These are phyloP conservation scores for Lasius fuliginosus DNA, from an alignment of 2,888 invertebrate species.

Conservation along the genomic window DNA sequence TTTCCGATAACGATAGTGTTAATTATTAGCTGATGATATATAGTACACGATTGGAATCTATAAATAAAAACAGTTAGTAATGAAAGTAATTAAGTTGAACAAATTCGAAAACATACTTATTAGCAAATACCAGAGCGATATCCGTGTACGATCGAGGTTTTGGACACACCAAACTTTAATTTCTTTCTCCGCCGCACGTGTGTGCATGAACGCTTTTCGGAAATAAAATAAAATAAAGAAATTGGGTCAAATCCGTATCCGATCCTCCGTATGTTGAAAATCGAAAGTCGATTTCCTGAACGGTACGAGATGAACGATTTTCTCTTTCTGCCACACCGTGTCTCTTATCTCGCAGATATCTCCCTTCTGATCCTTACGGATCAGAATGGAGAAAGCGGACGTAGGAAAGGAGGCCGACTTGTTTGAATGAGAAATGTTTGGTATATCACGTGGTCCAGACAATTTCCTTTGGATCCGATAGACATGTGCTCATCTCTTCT, in stretches of 20 bases:
- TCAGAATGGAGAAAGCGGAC: slow-evolving; percentile 81
- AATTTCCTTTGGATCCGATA: slow-evolving; percentile 66
- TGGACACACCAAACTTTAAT: slow-evolving; percentile 57
- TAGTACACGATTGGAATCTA: neutral
- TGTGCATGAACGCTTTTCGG: slow-evolving; percentile 21
- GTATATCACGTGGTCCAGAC: slow-evolving; percentile 54
- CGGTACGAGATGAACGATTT: slow-evolving; percentile 46
- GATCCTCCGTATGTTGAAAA: slow-evolving; percentile 64
- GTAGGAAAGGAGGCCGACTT: slow-evolving; percentile 79
- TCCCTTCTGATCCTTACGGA: slow-evolving; percentile 70
- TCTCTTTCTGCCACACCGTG: slow-evolving; percentile 53
- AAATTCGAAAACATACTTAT: slow-evolving; percentile 19
- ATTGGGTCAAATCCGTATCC: slow-evolving; percentile 65
- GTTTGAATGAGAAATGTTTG: slow-evolving; percentile 78
- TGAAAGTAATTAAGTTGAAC: neutral
- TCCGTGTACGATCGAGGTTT: slow-evolving; percentile 54
- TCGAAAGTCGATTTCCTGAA: slow-evolving; percentile 72
- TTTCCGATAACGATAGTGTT: slow-evolving; percentile 21
- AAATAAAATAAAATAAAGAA: slow-evolving; percentile 56
- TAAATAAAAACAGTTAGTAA: slow-evolving; percentile 12
- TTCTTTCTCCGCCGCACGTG: slow-evolving; percentile 43
- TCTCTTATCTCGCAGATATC: slow-evolving; percentile 68
- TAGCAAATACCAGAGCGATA: slow-evolving; percentile 23
- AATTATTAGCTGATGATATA: neutral
- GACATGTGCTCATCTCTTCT: slow-evolving; percentile 22